A percentile compares a stretch with the other conserved stretches of the same genome.
Evolutionary conservation across 1,140 invertebrate genomes (phyloP).

Genomic region (Aphaenogaster floridana): DNA sequence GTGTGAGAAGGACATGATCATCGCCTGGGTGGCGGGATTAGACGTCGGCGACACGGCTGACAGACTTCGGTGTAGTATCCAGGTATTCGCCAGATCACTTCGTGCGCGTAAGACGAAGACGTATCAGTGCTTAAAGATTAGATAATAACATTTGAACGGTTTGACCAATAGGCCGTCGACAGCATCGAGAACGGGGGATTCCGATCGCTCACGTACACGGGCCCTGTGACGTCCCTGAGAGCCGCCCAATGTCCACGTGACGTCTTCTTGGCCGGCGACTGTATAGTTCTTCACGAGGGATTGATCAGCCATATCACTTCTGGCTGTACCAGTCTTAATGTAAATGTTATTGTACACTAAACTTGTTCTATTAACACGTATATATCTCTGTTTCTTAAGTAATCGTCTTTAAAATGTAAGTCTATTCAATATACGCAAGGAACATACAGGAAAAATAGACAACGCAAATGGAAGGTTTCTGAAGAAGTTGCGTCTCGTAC

Average conservation of each 20-base stretch:
- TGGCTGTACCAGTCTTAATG: constrained; percentile 81
- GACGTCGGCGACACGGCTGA: constrained; percentile 78
- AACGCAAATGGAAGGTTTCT: background rate
- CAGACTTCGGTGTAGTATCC: constrained; percentile 81
- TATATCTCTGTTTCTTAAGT: background rate
- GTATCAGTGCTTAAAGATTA: constrained; percentile 38
- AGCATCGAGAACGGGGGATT: constrained; percentile 78
- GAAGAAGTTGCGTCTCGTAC: background rate
- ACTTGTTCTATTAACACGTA: background rate
- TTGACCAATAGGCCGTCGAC: constrained; percentile 80
- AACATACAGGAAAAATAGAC: background rate
- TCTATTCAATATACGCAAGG: background rate
- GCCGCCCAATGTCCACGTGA: constrained; percentile 81
- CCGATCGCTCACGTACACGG: constrained; percentile 83
- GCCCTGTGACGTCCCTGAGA: constrained; percentile 83
- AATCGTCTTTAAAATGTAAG: constrained; percentile 6
- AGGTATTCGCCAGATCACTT: constrained; percentile 73
- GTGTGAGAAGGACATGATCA: constrained; percentile 78
- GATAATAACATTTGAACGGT: constrained; percentile 33
- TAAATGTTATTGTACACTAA: constrained; percentile 83
- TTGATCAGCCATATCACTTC: constrained; percentile 81
- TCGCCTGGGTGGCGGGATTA: constrained; percentile 84
- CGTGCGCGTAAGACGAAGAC: background rate
- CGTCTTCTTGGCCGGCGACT: constrained; percentile 83
- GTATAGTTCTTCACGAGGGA: constrained; percentile 83